Base-by-base conservation (phyloP, 2,888 invertebrate genomes). In the Heteropelma amictum region DNA sequence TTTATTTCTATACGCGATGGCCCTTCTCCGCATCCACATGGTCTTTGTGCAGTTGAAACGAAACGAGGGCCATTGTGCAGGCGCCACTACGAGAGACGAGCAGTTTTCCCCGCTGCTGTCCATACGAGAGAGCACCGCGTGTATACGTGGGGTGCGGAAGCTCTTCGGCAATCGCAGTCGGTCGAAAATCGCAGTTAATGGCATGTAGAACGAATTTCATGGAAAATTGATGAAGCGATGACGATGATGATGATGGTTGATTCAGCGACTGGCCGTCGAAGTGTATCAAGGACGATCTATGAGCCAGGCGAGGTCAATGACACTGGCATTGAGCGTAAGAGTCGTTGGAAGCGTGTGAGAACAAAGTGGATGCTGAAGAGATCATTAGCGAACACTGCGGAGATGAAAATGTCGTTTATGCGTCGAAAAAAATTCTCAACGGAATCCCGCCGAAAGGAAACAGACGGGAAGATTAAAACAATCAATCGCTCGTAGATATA, bases 61-160 rank as follows among this genome's bases (percentile, higher is more conserved):
- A 33, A 67, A 61, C 60, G 56, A 10, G 40, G 14, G 42, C 60
- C 49, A 76, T 78, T 76, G 76, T 76, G 61, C 12, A 65, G 68
- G 78, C 73, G 76, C 73, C 76, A 78, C 61, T 58, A 47, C n/a
- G 45, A 64, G 54, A 51, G 49, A 58, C 40, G 70, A 33, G 38
- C 56, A 49, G 71, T 47, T 71, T 71, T 71, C 40, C 30, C 45
- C 45, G 28, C 12, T 38, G 45, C 7, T 30, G 6, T 30, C 30
- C 30, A 6, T 8, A 6, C 30, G 30, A 30, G 30, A 30, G 26
- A 47, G 38, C 5, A 35, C 17, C 38, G n/a, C 23, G n/a, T n/a
- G n/a, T 58, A 38, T 45, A 58, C 47, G 35, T 12, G 7, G 14
- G 10, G 30, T 54, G 65, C 33, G n/a, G n/a, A n/a, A n/a, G n/a